phyloP scores from a whole-genome alignment of 1,140 invertebrate species.

The Stenopsyche tienmushanensis region DNA sequence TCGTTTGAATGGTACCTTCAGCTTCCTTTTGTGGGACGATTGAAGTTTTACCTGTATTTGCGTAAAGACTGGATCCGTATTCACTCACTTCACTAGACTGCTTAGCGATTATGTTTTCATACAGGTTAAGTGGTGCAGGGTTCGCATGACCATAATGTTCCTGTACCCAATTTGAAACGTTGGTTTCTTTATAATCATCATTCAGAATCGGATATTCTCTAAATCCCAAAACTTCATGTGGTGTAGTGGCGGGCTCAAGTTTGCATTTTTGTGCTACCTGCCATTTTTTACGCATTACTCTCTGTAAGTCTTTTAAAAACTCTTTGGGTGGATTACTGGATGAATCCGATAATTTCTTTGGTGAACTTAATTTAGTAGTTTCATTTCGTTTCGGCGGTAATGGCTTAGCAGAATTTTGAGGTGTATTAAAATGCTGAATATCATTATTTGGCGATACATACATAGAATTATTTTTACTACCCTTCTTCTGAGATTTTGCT shows the following conservation, averaged over 20 bases:
- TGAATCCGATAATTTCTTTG: conserved; percentile 71
- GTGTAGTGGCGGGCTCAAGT: conserved; percentile 77
- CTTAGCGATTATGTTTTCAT: conserved; percentile 45
- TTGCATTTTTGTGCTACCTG: conserved; percentile 91
- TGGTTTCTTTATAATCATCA: conserved; percentile 76
- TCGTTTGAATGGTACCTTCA: conserved; percentile 6
- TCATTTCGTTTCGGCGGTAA: conserved; percentile 71
- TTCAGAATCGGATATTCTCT: conserved; percentile 67
- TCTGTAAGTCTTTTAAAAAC: conserved; percentile 83
- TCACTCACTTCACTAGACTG: conserved; percentile 11
- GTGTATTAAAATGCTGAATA: conserved; percentile 36
- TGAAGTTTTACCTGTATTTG: background rate
- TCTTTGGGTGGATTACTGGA: conserved; percentile 75
- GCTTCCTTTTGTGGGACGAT: conserved; percentile 11
- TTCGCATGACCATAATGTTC: conserved; percentile 73
- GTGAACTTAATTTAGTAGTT: conserved; percentile 70
- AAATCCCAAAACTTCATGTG: conserved; percentile 88
- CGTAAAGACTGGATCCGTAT: background rate
- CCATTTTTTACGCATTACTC: conserved; percentile 93
- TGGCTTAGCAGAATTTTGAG: conserved; percentile 49
- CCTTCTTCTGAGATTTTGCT: conserved; percentile 12
- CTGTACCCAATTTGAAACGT: conserved; percentile 86
- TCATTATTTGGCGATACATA: background rate
- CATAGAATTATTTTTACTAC: conserved; percentile 13
- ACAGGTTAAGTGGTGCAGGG: conserved; percentile 40